These are phyloP conservation scores for Drepana arcuata DNA, from an alignment of 1,140 invertebrate genomes.

Conservation along the genomic window DNA sequence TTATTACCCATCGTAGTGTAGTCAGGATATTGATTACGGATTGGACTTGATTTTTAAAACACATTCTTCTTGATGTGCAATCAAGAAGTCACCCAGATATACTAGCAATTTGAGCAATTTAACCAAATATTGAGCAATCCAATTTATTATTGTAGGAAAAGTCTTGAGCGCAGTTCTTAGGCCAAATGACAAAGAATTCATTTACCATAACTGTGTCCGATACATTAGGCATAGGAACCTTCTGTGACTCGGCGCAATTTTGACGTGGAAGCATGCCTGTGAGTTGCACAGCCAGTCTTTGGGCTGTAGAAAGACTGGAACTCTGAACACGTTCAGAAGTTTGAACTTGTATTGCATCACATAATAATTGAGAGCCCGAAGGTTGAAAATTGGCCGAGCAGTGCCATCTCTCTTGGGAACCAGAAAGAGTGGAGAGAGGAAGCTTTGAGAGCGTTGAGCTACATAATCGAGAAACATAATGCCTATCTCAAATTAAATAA, in stretches of 20 bases:
- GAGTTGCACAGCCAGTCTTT: slow-evolving; percentile 22
- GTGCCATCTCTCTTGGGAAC: slow-evolving; percentile 17
- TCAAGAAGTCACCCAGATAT: slow-evolving; percentile 24
- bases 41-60: neutral
- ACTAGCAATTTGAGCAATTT: slow-evolving; percentile 20
- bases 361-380: slow-evolving; percentile 21
- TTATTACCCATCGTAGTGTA: slow-evolving; percentile 30
- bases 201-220: slow-evolving; percentile 10
- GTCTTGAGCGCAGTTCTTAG: slow-evolving; percentile 16
- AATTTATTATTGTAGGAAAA: slow-evolving; percentile 32
- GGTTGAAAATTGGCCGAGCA: slow-evolving; percentile 28
- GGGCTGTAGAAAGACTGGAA: slow-evolving; percentile 13
- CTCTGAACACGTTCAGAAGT: slow-evolving; percentile 13
- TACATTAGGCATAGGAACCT: slow-evolving; percentile 17
- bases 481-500: too few species aligned
- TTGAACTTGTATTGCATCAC: slow-evolving; percentile 8
- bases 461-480: too few species aligned
- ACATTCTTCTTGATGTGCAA: slow-evolving; percentile 8
- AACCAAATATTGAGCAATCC: slow-evolving; percentile 26
- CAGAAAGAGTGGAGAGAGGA: slow-evolving; percentile 37
- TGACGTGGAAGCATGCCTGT: slow-evolving; percentile 52
- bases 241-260: slow-evolving; percentile 10
- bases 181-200: slow-evolving; percentile 17
- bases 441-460: slow-evolving; percentile 14
- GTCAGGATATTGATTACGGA: slow-evolving; percentile 6